Evolutionary conservation across 2,113 vertebrate species (phyloP), one percentile per base, ranked within the genome.

Genomic region (Calidris pugnax): DNA sequence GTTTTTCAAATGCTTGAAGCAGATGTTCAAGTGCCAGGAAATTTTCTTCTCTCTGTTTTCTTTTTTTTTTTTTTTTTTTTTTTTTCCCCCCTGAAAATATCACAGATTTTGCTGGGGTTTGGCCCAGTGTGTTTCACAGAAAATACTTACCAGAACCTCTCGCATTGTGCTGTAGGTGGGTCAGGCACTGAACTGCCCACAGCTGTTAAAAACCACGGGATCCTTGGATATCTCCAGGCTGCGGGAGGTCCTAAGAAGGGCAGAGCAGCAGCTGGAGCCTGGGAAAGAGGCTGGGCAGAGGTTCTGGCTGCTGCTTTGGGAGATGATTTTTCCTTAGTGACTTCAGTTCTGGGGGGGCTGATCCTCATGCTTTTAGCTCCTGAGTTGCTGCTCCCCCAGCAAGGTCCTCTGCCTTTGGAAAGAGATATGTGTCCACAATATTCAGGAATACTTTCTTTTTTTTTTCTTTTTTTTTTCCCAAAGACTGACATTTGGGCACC

Each of bases 1-100:
- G 14, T 97, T 97, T 97, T 97, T 98, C 97, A 98, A 98, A 98
- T 68, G 95, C 87, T 97, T 85, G 68, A 68, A 97, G 81, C 96
- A 98, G 97, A 98, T 97, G 97, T 96, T 97, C 96, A 93, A 87
- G 74, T 97, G 97, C 89, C 97, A 97, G 53, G 85, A 97, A 95
- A 96, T 91, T 68, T 71, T 82, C 48, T 47, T 68, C 85, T 55
- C 33, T 81, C 0, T 33, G 12, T 33, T 4, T 9, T 16, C 32
- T 60, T 7, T 7, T 0, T 3, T 3, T n/a, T n/a, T n/a, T n/a
- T n/a, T n/a, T n/a, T n/a, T 22, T 50, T 50, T 12, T 50, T 50
- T 48, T 13, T 50, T 24, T 23, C 7, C 4, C 4, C 10, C 11
- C 18, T 6, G 23, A 30, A 77, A 62, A 68, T n/a, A 4, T 7